Evolutionary conservation across 2,888 invertebrate species (phyloP).

Genomic region (Drosophila meridionalis): DNA sequence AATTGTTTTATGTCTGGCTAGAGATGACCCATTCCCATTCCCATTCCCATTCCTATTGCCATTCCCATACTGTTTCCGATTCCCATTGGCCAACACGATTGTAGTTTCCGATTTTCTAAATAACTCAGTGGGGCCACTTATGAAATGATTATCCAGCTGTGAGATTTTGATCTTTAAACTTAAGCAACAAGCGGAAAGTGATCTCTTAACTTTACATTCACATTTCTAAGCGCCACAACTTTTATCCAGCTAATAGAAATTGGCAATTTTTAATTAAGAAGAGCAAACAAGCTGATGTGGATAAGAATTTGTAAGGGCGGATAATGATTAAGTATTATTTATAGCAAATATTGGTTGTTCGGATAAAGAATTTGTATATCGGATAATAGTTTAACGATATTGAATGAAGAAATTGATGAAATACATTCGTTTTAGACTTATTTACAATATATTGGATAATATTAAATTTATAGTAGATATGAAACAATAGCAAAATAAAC

Average conservation of each 20-base stretch:
- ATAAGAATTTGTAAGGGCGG: neutral
- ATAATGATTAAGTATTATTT: neutral
- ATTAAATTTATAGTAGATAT: neutral
- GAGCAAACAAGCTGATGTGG: neutral
- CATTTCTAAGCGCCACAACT: neutral
- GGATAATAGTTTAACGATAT: neutral
- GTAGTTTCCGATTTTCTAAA: neutral
- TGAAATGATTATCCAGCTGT: neutral
- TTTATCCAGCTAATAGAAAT: neutral
- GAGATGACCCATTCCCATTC: constrained; percentile 6
- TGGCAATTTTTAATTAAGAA: too few species aligned
- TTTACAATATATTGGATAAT: neutral
- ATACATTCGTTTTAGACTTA: neutral
- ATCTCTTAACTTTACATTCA: neutral
- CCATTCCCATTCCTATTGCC: neutral
- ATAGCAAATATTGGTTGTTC: neutral
- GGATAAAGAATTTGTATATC: neutral
- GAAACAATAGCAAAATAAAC: neutral
- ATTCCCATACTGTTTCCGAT: neutral
- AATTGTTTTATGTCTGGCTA: constrained; percentile 47
- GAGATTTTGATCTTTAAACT: neutral
- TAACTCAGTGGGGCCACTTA: neutral
- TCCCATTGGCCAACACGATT: neutral
- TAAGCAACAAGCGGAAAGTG: neutral
- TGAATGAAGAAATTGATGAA: neutral